Base-by-base conservation (phyloP, 2,888 invertebrate species). In the Fabriciana adippe region DNA sequence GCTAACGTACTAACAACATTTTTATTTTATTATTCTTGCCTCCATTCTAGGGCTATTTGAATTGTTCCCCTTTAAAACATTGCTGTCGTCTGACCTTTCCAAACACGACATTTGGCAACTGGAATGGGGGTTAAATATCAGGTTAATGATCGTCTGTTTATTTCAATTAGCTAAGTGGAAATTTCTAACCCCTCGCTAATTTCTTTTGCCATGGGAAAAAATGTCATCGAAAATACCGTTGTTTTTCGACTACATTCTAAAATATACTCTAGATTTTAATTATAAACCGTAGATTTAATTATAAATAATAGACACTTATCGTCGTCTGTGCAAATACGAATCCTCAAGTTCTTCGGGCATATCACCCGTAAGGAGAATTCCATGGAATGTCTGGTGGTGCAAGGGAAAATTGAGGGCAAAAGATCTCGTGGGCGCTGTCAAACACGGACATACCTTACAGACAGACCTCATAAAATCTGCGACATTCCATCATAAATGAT, bases 131-230 rank as follows among this genome's bases (percentile, higher is more conserved):
- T 67, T 60, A 69, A 64, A 69, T 71, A 71, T 69, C 70, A 72
- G 70, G 72, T 72, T 66, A 73, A 71, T 72, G 68, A 70, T 72
- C 67, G 51, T 50, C 54, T 64, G 59, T 69, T 64, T 69, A 70
- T 70, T 72, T 66, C 69, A 69, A 71, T 73, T 73, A 72, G 65
- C 65, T 69, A 66, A 73, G 72, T 66, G 35, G 65, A 61, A 70
- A 66, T 60, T 68, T 68, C n/a, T 48, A 60, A 55, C 60, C 70
- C 41, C 54, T 60, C 54, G 55, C 50, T 14, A 50, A 55, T 61
- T 47, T n/a, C 15, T 31, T 54, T 60, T 45, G 55, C 21, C 55
- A 14, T 18, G 31, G 53, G 61, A 48, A 60, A 31, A 60, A 47
- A 59, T 50, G 51, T 57, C 26, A 15, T 21, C 13, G 18, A 48